Evolutionary conservation across 1,140 invertebrate genomes (phyloP), one percentile per base, ranked within the genome.

Genomic region (Caenorhabditis latens): DNA sequence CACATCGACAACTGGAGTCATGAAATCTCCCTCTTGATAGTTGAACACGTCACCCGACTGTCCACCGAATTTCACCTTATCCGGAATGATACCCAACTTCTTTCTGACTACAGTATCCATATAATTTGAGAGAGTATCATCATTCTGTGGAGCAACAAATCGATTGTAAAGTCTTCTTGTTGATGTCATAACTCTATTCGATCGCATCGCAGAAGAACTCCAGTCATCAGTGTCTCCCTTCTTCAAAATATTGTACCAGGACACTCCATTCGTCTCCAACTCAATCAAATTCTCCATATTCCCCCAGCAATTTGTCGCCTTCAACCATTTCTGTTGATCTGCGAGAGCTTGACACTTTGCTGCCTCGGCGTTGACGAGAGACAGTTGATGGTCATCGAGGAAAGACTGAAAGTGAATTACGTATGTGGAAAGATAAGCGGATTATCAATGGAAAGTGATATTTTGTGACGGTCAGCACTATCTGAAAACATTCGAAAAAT

Each of bases 161-260:
- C 71, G 65, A n/a, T 90, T 83, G 79, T 79, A 86, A 13, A 65
- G 46, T 79, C 79, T 16, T n/a, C 48, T 24, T 4, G 58, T 53
- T 11, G 84, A 65, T 21, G 46, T 85, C 14, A 21, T 86, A 53
- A 71, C 48, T 24, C 57, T 19, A 83, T 55, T 86, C 7, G 57
- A 43, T 83, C 79, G 61, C 40, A 75, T 55, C 4, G 65, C 61
- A 42, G 57, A 86, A 0, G 58, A 57, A 55, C 50, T 90, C 89
- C 89, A 90, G 58, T 88, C 87, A 55, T 90, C 89, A 50, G 83
- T 67, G 4, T 53, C 79, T 13, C 83, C 87, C 16, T 83, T 48
- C 71, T 90, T 91, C 19, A 96, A 91, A 87, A 97, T 95, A 91
- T 96, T 96, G 90, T 96, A 96, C 90, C 96, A 96, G 90, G 96